These are phyloP conservation scores for Chaetops frenatus DNA, from an alignment of 2,113 vertebrate genomes.

Conservation along the genomic window DNA sequence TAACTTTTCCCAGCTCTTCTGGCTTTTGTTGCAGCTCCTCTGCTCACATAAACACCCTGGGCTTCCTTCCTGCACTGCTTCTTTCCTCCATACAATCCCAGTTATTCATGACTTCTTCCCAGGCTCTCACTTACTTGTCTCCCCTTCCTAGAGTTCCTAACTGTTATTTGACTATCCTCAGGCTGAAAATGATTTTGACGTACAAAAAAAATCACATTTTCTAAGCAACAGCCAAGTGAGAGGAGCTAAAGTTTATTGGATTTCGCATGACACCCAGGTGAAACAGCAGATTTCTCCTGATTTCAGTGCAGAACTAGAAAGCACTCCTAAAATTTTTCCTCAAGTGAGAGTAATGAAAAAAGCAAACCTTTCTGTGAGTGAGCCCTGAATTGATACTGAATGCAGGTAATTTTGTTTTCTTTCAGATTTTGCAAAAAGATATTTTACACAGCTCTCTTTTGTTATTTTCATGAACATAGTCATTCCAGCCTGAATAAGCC, in stretches of 20 bases:
- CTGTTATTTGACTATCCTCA: neutral
- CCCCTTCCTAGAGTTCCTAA: neutral
- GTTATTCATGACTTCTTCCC: conserved; percentile 33
- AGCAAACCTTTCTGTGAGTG: neutral
- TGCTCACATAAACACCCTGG: conserved; percentile 42
- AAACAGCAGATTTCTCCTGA: neutral
- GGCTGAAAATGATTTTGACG: neutral
- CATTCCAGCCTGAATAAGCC: neutral
- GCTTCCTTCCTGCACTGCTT: conserved; percentile 38
- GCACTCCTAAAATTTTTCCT: neutral
- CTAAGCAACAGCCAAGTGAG: neutral
- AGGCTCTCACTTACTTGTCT: conserved; percentile 26
- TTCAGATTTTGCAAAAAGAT: neutral
- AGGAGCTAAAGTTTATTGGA: neutral
- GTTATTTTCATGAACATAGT: neutral
- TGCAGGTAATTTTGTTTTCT: neutral
- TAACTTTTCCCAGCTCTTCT: neutral
- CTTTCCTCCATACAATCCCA: neutral
- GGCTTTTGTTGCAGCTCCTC: conserved; percentile 20
- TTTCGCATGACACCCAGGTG: neutral
- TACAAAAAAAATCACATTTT: neutral
- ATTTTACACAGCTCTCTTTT: neutral
- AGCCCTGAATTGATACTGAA: neutral
- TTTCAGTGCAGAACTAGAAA: neutral
- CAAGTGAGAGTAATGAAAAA: neutral